Base-by-base conservation (phyloP, 2,888 invertebrate genomes). In the Andrena chrysosceles region DNA sequence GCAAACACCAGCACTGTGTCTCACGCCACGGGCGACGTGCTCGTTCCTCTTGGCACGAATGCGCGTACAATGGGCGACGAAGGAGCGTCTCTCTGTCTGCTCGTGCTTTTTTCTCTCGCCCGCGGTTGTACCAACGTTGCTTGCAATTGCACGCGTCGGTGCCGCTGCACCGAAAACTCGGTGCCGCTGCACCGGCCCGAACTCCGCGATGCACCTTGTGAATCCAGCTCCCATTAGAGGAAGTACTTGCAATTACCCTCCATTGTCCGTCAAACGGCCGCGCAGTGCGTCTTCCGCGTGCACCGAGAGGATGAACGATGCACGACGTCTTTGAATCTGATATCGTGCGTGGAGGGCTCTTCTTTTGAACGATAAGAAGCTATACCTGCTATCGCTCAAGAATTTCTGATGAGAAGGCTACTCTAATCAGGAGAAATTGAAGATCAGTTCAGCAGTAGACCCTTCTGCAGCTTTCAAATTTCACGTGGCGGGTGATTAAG, bases 91-190 rank as follows among this genome's bases (percentile, higher is more conserved):
- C 60, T 20, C 52, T 62, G 76, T 76, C 76, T 76, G 63, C 20
- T 16, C 33, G 49, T n/a, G 31, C 56, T 62, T 68, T 68, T 63
- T 60, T 20, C 62, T 35, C 69, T 33, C 67, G 20, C 31, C 13
- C 56, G 66, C 54, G 54, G 33, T 70, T 79, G 66, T 73, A 77
- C 72, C 60, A 26, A 69, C 68, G 67, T 76, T 76, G 33, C 73
- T 56, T 8, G 77, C 66, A 74, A 77, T 77, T 83, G 66, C 73
- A 59, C 66, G 81, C 59, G 64, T 26, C 64, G 62, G 80, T 74
- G 64, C 81, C 56, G 70, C 13, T 49, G 77, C 69, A 81, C 72
- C 77, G 35, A 62, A 64, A 59, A 63, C 52, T 76, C 10, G 77
- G 69, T 73, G 35, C 81, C 13, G 59, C 8, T 20, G 73, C 73